These are phyloP conservation scores for Psilopsiagon aymara DNA, from an alignment of 2,113 vertebrate species.

Conservation along the genomic window DNA sequence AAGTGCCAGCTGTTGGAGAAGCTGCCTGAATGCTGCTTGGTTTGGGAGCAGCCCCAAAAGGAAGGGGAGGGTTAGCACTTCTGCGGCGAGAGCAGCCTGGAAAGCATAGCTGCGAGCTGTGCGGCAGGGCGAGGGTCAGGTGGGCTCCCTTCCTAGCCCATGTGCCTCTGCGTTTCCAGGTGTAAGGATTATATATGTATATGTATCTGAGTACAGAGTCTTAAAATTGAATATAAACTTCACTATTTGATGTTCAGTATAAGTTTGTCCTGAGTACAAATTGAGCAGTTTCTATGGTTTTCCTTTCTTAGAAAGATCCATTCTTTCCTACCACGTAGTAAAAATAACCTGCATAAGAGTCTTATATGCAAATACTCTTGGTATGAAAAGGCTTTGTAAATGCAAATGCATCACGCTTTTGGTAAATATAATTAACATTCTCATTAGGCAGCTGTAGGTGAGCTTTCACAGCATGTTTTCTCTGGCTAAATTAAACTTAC, in stretches of 20 bases:
- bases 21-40: background rate
- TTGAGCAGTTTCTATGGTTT: background rate
- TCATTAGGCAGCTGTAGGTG: background rate
- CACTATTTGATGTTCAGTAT: background rate
- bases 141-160: background rate
- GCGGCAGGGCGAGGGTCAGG: rapidly evolving
- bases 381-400: background rate
- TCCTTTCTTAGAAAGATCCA: background rate
- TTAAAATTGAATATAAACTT: background rate
- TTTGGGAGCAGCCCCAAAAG: background rate
- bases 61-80: background rate
- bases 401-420: background rate
- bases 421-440: background rate
- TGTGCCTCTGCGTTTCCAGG: background rate
- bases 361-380: background rate
- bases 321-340: background rate
- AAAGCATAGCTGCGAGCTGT: background rate
- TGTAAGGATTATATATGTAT: no score
- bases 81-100: background rate
- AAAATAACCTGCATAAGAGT: background rate
- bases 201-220: background rate
- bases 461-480: background rate
- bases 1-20: background rate
- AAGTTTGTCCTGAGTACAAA: background rate
- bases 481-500: background rate